Conservation (phyloP, 2,113 vertebrate species). For the Geococcyx californianus region DNA sequence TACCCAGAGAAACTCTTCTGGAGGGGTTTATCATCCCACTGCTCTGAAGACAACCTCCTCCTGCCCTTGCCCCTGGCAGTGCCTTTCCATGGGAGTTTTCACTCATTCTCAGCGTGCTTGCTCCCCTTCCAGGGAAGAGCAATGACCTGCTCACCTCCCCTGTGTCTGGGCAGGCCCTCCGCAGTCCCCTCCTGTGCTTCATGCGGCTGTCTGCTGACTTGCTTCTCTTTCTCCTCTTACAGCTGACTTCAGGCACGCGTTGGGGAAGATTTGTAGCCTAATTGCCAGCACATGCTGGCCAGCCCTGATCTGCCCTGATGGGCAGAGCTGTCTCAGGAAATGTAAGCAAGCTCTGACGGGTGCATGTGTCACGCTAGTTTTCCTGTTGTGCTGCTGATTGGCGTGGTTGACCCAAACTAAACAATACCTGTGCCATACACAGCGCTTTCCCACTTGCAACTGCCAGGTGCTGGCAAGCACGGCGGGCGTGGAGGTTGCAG, state of each 20-base stretch:
- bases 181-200: neutral
- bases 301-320: neutral
- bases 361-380: slow-evolving; percentile 60
- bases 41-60: neutral
- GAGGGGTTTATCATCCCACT: neutral
- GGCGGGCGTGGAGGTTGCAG: neutral
- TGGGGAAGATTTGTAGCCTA: neutral
- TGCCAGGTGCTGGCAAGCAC: slow-evolving; percentile 3
- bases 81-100: neutral
- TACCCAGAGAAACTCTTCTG: neutral
- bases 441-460: neutral
- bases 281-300: neutral
- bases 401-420: slow-evolving; percentile 74
- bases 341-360: slow-evolving; percentile 3
- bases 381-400: slow-evolving; percentile 68
- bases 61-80: neutral
- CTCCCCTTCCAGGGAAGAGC: neutral
- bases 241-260: neutral
- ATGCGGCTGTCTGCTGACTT: neutral
- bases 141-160: neutral
- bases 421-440: slow-evolving; percentile 66
- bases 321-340: slow-evolving; percentile 15
- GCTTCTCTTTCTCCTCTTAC: neutral
- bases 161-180: rapidly evolving
- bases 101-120: neutral